These are phyloP conservation scores for Hirundo rustica DNA, from an alignment of 2,797 vertebrate genomes.

Conservation along the genomic window DNA sequence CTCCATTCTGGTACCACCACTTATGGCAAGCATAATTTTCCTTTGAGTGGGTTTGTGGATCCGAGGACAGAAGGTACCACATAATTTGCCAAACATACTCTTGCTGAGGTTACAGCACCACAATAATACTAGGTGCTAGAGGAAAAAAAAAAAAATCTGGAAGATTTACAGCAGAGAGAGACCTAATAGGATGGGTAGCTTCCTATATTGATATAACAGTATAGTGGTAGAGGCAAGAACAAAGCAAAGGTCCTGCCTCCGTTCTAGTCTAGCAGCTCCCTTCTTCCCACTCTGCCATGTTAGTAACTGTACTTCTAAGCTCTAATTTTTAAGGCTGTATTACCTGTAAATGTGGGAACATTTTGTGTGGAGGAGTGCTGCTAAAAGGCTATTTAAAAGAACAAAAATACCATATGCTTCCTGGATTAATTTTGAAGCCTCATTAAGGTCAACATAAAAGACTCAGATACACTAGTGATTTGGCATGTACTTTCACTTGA, in stretches of 20 bases:
- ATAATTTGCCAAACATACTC: neutral
- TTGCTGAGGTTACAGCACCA: neutral
- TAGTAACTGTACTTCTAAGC: neutral
- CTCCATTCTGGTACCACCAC: neutral
- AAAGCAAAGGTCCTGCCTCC: neutral
- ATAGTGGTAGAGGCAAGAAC: neutral
- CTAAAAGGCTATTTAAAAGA: slow-evolving; percentile 73
- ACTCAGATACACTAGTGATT: slow-evolving; percentile 70
- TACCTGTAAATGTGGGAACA: slow-evolving; percentile 70
- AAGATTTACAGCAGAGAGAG: neutral
- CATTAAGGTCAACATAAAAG: slow-evolving; percentile 75
- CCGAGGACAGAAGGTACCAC: neutral
- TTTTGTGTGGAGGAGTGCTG: slow-evolving; percentile 70
- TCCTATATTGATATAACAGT: neutral
- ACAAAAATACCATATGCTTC: slow-evolving; percentile 77
- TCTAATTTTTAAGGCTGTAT: slow-evolving; percentile 19
- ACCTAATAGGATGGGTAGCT: neutral
- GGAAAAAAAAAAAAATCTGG: neutral
- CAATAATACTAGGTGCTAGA: neutral
- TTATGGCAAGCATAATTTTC: neutral
- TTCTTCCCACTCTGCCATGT: neutral
- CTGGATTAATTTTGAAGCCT: slow-evolving; percentile 74
- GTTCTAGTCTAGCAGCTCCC: neutral
- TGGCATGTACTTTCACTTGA: slow-evolving; percentile 66
- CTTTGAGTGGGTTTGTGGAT: neutral